Evolutionary conservation across 2,113 vertebrate species (phyloP), one percentile per base, ranked within the genome.

Genomic region (Gopherus flavomarginatus): DNA sequence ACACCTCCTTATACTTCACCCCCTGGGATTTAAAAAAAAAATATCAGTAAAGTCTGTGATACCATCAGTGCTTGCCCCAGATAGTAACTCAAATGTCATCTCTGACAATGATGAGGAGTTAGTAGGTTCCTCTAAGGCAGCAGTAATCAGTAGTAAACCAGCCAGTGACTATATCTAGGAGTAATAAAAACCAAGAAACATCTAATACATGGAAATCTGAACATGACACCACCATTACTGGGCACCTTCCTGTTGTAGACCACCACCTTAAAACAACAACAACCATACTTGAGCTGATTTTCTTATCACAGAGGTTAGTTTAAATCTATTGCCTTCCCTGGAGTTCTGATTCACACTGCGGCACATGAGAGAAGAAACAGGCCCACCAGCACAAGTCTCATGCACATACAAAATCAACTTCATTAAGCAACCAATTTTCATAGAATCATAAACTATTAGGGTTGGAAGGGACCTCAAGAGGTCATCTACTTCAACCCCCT

Each of bases 11-110:
- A 77, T 94, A 83, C 93, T 17, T 90, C 90, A 90, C 86, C 93
- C 93, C 85, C 88, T 11, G 86, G 42, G 78, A 92, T 92, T 42
- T 89, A 85, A 96, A 94, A 90, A 83, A 96, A 83, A 96, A 97
- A 92, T 92, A 81, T 75, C 81, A n/a, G 62, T 69, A 10, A 96
- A 96, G 79, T 21, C 65, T 69, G 21, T 90, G 59, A 52, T 14
- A 91, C 83, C 1, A 9, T 79, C 90, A 91, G 57, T 2, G 1
- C 87, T 81, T 59, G 19, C 65, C 42, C 75, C 79, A 83, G 1
- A 81, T 29, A 90, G 42, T 35, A 85, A 78, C 49, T 72, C 7
- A 92, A 92, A 56, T 62, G 52, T 9, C 42, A 42, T 84, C 29
- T 26, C 35, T 84, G 83, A 93, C 90, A 94, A 83, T 38, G 83